Conservation (phyloP, 23 tunicate species). For the Styela plicata region DNA sequence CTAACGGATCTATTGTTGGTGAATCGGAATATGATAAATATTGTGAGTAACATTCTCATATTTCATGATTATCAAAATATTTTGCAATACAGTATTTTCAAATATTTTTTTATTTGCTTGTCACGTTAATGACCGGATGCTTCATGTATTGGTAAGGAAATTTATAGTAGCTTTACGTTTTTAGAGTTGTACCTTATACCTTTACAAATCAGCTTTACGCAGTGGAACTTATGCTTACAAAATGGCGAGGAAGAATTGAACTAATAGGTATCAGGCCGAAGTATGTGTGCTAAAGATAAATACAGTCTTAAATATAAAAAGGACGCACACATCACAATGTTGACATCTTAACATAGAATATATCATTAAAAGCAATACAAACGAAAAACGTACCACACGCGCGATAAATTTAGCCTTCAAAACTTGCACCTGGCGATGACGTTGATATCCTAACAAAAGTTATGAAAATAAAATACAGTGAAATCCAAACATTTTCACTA, state of each 20-base stretch:
- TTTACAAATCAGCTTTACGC: no score
- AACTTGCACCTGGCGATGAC: background rate
- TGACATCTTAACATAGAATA: background rate
- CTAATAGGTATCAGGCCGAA: background rate
- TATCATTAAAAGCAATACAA: background rate
- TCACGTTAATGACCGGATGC: no score
- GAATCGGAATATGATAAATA: background rate
- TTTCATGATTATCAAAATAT: no score
- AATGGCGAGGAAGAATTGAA: background rate
- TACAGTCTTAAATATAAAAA: background rate
- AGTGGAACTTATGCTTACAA: no score
- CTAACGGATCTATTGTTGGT: background rate
- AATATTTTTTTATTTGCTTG: no score
- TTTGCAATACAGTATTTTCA: no score
- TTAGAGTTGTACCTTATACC: no score
- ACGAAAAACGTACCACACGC: background rate
- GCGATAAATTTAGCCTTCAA: background rate
- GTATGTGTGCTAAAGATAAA: background rate
- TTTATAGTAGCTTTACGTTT: no score
- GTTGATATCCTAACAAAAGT: background rate
- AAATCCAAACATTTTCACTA: background rate
- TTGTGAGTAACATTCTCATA: background rate
- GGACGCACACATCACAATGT: background rate
- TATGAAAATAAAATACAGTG: background rate
- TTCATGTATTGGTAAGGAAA: no score